These are phyloP conservation scores for Geococcyx californianus DNA, from an alignment of 2,113 vertebrate species.

Conservation along the genomic window DNA sequence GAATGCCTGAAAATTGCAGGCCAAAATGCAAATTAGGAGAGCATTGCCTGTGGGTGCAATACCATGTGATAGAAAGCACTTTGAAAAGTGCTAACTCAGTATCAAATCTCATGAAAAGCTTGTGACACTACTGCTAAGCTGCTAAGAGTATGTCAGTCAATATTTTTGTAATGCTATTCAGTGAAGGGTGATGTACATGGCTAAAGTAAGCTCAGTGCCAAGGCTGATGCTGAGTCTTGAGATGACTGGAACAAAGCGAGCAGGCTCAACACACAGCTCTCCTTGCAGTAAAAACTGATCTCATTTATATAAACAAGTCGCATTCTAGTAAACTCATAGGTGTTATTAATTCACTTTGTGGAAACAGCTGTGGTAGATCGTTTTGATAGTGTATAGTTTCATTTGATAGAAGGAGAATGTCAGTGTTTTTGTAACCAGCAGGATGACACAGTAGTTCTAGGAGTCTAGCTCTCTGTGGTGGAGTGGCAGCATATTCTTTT, in stretches of 20 bases:
- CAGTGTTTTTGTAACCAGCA: not conserved
- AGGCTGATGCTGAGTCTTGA: not conserved
- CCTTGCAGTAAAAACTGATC: not conserved
- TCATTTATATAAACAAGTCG: not conserved
- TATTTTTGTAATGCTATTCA: not conserved
- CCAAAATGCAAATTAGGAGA: not conserved
- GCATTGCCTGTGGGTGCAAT: not conserved
- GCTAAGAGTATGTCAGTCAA: not conserved
- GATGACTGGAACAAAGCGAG: not conserved
- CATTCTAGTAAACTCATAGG: not conserved
- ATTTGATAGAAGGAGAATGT: not conserved
- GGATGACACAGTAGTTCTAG: not conserved
- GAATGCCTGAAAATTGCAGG: not conserved
- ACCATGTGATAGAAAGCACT: not conserved
- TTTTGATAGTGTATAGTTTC: not conserved
- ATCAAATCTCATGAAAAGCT: not conserved
- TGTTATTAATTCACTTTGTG: not conserved
- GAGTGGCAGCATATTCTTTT: not conserved
- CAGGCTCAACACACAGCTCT: not conserved
- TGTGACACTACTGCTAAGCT: not conserved
- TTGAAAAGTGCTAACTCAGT: not conserved
- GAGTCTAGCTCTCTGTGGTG: rapidly evolving
- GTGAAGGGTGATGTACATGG: not conserved
- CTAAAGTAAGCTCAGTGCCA: not conserved
- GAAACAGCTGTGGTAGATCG: not conserved